Percentiles rank a stretch among this genome's conserved stretches.
Conservation (phyloP, 2,797 vertebrate genomes). For the Gephyroberyx darwinii region DNA sequence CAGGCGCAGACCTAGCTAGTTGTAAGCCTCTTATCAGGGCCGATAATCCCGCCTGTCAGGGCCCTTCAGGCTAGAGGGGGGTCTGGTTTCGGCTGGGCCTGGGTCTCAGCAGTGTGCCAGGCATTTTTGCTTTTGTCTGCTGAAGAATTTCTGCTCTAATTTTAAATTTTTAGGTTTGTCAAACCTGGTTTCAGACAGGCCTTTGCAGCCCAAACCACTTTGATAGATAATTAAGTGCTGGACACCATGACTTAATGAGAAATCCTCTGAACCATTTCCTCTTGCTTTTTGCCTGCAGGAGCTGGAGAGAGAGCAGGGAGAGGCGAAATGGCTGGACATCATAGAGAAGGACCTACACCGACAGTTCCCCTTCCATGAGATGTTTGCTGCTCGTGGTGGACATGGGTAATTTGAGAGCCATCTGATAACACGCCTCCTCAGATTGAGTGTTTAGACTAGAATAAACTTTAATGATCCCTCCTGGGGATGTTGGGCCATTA, state of each 20-base stretch:
- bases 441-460: background rate
- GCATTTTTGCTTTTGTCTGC: background rate
- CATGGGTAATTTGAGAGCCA: conserved; percentile 82
- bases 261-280: background rate
- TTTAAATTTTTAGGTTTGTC: background rate
- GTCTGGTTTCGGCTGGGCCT: conserved; percentile 26
- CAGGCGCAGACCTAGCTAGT: conserved; percentile 34
- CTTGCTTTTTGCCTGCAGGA: conserved; percentile 75
- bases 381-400: conserved; percentile 91
- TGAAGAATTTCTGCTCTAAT: background rate
- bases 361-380: conserved; percentile 93
- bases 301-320: conserved; percentile 87
- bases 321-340: conserved; percentile 93
- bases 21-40: conserved; percentile 74
- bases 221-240: no score
- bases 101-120: conserved; percentile 1
- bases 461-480: no score
- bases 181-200: background rate
- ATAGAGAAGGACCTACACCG: conserved; percentile 93
- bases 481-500: no score
- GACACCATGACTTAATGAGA: background rate
- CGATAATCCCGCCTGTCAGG: conserved; percentile 63
- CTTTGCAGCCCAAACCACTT: background rate
- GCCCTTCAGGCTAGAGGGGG: conserved; percentile 19
- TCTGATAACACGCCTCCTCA: background rate